Percentiles rank a stretch among this genome's conserved stretches.
These are phyloP conservation scores for Pseudorhombus dupliciocellatus DNA, from an alignment of 2,113 vertebrate species.

Conservation along the genomic window DNA sequence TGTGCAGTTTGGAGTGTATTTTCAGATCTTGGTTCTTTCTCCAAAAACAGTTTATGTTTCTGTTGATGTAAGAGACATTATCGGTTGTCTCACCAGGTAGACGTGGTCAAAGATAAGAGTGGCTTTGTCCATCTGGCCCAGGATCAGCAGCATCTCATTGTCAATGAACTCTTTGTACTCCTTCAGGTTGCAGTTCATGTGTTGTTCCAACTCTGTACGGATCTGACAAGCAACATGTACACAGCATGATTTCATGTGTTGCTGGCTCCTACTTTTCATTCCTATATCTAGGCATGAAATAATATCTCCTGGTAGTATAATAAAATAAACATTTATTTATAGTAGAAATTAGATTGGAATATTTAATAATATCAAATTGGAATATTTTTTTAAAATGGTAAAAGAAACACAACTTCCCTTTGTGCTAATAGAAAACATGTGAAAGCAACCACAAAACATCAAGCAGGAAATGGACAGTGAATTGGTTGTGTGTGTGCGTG, in stretches of 20 bases:
- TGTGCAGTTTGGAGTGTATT: constrained; percentile 2
- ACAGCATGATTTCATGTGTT: background rate
- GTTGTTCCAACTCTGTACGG: constrained; percentile 90
- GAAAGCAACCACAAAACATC: background rate
- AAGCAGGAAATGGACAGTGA: background rate
- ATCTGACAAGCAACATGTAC: constrained; percentile 58
- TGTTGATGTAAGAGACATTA: background rate
- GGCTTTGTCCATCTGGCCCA: constrained; percentile 99
- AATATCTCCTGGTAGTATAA: background rate
- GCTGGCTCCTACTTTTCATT: background rate
- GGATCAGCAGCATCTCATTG: constrained; percentile 97
- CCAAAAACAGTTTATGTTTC: constrained; percentile 34
- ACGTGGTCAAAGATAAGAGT: constrained; percentile 97
- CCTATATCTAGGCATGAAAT: background rate
- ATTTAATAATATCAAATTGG: background rate
- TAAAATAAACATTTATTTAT: background rate
- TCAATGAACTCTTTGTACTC: constrained; percentile 98
- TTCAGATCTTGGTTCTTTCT: constrained; percentile 21
- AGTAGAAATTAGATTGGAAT: background rate
- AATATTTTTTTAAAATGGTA: no score
- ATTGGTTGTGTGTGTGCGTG: background rate
- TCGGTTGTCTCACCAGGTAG: constrained; percentile 86
- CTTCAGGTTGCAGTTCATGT: constrained; percentile 96
- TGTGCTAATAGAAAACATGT: background rate
- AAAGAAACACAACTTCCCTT: no score